Conservation (phyloP, 2,888 invertebrate species). For the Microplitis manilae region DNA sequence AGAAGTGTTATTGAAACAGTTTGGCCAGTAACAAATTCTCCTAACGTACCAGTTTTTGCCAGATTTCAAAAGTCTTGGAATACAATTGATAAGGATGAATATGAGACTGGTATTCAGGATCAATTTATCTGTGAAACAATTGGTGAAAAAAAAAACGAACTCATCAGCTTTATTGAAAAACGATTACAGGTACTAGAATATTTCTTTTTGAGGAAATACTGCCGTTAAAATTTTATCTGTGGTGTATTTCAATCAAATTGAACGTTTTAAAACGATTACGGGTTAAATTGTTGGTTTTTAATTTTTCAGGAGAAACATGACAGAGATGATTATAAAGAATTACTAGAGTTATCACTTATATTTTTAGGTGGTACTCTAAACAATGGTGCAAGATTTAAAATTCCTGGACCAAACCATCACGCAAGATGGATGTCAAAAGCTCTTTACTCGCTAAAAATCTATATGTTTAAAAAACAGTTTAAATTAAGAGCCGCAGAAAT, state of each 20-base stretch:
- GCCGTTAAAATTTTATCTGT: too few relatives aligned
- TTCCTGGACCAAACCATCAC: conserved; percentile 49
- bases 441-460: conserved; percentile 47
- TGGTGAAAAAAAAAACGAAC: not conserved
- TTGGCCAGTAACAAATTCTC: conserved; percentile 8
- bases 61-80: not conserved
- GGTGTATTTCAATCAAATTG: too few relatives aligned
- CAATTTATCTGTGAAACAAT: not conserved
- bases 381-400: conserved; percentile 33
- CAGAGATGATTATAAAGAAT: conserved; percentile 28
- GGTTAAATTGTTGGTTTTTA: too few relatives aligned
- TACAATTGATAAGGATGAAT: not conserved
- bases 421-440: conserved; percentile 37
- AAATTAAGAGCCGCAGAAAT: not conserved
- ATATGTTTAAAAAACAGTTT: conserved; percentile 3
- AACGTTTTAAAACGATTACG: too few relatives aligned
- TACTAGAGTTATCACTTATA: conserved; percentile 44
- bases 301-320: conserved; percentile 1
- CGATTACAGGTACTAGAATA: conserved; percentile 4
- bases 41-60: conserved; percentile 8
- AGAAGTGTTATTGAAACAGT: conserved; percentile 34
- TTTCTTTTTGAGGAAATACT: too few relatives aligned
- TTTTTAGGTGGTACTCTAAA: conserved; percentile 37
- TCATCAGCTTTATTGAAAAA: not conserved
- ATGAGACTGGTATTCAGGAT: conserved; percentile 10